A percentile compares a stretch with the other conserved stretches of the same genome.
Conservation (phyloP, 2,888 invertebrate species). For the Nemurella pictetii region DNA sequence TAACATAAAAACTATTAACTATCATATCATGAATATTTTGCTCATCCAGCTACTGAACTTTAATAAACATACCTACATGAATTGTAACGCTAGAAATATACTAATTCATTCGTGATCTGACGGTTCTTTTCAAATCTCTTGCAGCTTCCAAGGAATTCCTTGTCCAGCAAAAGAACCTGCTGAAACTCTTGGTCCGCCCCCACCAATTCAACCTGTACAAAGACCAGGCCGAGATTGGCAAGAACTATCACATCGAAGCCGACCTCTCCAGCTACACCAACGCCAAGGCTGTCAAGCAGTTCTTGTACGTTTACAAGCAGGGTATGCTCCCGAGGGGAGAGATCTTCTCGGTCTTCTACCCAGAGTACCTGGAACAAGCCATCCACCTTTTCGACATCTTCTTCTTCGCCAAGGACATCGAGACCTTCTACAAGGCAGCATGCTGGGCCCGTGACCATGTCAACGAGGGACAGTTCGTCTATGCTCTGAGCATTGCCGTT, state of each 20-base stretch:
- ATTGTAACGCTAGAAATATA: background rate
- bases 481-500: conserved; percentile 62
- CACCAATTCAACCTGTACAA: conserved; percentile 51
- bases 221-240: conserved; percentile 53
- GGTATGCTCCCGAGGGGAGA: conserved; percentile 57
- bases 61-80: too few relatives aligned
- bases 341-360: conserved; percentile 55
- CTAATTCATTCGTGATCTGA: too few relatives aligned
- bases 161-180: conserved; percentile 54
- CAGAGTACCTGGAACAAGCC: conserved; percentile 55
- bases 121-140: background rate
- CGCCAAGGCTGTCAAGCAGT: conserved; percentile 47
- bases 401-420: conserved; percentile 63
- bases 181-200: conserved; percentile 55
- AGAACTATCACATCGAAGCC: conserved; percentile 52
- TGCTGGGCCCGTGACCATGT: conserved; percentile 66
- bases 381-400: conserved; percentile 58
- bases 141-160: conserved; percentile 44
- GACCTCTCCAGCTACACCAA: conserved; percentile 52
- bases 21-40: too few relatives aligned
- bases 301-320: conserved; percentile 45
- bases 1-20: too few relatives aligned
- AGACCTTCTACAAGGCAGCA: conserved; percentile 63
- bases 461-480: conserved; percentile 67
- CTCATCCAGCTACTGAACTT: too few relatives aligned